Evolutionary conservation across 2,113 vertebrate genomes (phyloP).

Genomic region (Catharus minimus): DNA sequence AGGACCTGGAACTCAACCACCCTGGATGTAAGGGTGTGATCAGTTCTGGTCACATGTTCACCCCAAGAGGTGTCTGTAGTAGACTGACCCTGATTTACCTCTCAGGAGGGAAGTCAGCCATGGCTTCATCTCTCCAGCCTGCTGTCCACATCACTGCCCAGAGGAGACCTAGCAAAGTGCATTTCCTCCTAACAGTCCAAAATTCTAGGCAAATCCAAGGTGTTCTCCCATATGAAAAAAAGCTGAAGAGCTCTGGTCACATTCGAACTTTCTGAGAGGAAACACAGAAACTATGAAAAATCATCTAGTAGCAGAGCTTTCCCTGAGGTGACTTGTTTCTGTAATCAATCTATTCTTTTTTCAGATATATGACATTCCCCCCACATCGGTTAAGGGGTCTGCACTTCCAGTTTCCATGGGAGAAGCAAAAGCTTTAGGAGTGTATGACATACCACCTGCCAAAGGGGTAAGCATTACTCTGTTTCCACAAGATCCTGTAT

Average conservation of each 20-base stretch:
- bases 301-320: not conserved
- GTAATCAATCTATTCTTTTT: constrained; percentile 25
- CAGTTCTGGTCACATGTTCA: not conserved
- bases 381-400: constrained; percentile 74
- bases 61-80: not conserved
- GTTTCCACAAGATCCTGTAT: not conserved
- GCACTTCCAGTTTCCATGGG: constrained; percentile 59
- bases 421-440: constrained; percentile 78
- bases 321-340: not conserved
- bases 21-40: not conserved
- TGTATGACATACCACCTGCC: constrained; percentile 87
- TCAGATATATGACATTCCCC: constrained; percentile 93
- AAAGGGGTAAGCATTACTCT: constrained; percentile 75
- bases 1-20: not conserved
- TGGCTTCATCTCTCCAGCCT: not conserved
- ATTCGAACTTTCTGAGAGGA: not conserved
- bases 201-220: not conserved
- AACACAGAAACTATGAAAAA: not conserved
- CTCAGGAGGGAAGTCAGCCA: not conserved
- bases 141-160: not conserved
- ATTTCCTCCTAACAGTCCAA: not conserved
- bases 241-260: not conserved
- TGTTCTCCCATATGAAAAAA: not conserved
- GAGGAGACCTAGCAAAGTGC: not conserved
- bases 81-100: not conserved